phyloP scores from a whole-genome alignment of 1,140 invertebrate species.

The Papilio machaon region DNA sequence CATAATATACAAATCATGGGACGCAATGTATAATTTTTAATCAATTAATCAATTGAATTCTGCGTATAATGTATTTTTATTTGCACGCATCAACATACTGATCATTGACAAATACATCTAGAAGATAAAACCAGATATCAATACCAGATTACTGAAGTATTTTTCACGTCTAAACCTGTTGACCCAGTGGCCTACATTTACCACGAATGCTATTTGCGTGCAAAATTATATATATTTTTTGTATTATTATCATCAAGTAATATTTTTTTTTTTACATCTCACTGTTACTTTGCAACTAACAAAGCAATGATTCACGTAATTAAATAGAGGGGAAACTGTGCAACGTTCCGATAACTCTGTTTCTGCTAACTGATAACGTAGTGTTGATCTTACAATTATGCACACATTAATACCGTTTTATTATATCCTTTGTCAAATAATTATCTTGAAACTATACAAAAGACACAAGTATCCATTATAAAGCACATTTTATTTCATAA shows the following conservation, averaged over 20 bases:
- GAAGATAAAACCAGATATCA: conserved; percentile 7
- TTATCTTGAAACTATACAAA: no score
- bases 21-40: neutral
- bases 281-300: neutral
- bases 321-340: neutral
- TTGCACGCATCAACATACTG: conserved; percentile 1
- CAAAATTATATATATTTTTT: no score
- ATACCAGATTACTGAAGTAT: neutral
- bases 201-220: neutral
- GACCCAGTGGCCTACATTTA: neutral
- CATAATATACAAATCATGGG: neutral
- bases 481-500: no score
- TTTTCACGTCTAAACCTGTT: neutral
- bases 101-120: neutral
- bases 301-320: conserved; percentile 12
- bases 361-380: conserved; percentile 5
- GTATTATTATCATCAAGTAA: no score
- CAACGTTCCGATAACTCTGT: neutral
- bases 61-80: neutral
- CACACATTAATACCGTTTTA: neutral
- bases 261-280: no score
- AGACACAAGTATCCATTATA: no score
- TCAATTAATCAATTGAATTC: neutral
- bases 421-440: no score
- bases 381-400: neutral